Evolutionary conservation across 2,113 vertebrate genomes (phyloP).

Genomic region (Notothenia coriiceps): DNA sequence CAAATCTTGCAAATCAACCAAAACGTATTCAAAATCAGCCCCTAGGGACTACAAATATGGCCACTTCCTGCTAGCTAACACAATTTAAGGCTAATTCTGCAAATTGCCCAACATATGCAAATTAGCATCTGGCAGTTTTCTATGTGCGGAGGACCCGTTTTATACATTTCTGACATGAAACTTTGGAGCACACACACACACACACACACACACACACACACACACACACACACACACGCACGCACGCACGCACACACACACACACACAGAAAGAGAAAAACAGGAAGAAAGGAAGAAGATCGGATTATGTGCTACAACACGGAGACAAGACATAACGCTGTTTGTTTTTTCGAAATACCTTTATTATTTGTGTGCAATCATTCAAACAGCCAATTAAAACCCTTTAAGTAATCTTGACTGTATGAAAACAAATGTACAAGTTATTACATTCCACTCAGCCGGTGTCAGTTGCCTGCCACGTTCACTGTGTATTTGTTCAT

Average conservation of each 20-base stretch:
- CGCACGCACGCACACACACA: background rate
- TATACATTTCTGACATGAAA: no score
- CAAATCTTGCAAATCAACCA: no score
- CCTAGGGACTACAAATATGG: no score
- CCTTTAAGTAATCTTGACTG: slow-evolving; percentile 15
- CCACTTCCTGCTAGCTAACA: no score
- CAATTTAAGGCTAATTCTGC: no score
- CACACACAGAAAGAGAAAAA: background rate
- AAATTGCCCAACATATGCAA: no score
- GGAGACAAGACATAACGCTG: background rate
- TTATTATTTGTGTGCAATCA: background rate
- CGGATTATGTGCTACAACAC: background rate
- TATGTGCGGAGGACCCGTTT: no score
- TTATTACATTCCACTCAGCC: slow-evolving; percentile 50
- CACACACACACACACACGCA: background rate
- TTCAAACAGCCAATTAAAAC: slow-evolving; percentile 17
- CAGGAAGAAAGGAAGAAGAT: background rate
- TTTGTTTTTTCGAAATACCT: background rate
- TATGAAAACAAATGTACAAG: slow-evolving; percentile 33
- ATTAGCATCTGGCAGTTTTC: no score
- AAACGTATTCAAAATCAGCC: no score
- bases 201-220: background rate
- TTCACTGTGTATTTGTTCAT: slow-evolving; percentile 6
- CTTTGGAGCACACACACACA: background rate
- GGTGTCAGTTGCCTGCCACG: slow-evolving; percentile 6